phyloP scores from a whole-genome alignment of 2,113 vertebrate species.

The Hymenochirus boettgeri region DNA sequence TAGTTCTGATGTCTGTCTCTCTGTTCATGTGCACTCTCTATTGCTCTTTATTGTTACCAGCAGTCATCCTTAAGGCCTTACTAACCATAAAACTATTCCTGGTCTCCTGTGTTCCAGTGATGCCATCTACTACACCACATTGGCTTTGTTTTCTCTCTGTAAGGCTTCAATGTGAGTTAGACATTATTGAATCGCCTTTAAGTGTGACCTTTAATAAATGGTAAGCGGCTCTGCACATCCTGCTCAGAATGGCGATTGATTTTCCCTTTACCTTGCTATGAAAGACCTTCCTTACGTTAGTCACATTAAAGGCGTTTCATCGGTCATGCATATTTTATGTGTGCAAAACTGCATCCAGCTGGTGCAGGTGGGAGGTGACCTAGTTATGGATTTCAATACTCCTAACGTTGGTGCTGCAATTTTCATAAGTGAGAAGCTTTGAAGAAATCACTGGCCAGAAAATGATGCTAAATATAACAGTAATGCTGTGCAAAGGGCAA shows the following conservation, averaged over 20 bases:
- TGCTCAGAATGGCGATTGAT: neutral
- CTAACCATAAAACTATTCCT: too few relatives aligned
- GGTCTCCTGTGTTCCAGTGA: too few relatives aligned
- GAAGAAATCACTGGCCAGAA: conserved; percentile 4
- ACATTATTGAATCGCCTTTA: neutral
- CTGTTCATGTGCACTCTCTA: too few relatives aligned
- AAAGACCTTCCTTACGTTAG: neutral
- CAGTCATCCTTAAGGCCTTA: too few relatives aligned
- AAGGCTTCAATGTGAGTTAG: too few relatives aligned
- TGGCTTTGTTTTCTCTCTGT: too few relatives aligned
- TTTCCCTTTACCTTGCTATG: conserved; percentile 3
- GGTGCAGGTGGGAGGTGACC: conserved; percentile 29
- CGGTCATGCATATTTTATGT: conserved; percentile 36
- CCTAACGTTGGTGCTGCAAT: conserved; percentile 1
- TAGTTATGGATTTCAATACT: conserved; percentile 14
- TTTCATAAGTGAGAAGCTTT: conserved; percentile 15
- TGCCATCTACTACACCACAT: too few relatives aligned
- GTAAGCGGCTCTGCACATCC: neutral
- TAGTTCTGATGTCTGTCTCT: too few relatives aligned
- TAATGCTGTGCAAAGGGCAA: too few relatives aligned
- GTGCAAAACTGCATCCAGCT: neutral
- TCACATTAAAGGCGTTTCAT: conserved; percentile 3
- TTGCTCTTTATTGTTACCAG: too few relatives aligned
- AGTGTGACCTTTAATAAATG: neutral
- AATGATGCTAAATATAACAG: conserved; percentile 18